Evolutionary conservation across 2,113 vertebrate genomes (phyloP).

Genomic region (Hiodon tergisus): DNA sequence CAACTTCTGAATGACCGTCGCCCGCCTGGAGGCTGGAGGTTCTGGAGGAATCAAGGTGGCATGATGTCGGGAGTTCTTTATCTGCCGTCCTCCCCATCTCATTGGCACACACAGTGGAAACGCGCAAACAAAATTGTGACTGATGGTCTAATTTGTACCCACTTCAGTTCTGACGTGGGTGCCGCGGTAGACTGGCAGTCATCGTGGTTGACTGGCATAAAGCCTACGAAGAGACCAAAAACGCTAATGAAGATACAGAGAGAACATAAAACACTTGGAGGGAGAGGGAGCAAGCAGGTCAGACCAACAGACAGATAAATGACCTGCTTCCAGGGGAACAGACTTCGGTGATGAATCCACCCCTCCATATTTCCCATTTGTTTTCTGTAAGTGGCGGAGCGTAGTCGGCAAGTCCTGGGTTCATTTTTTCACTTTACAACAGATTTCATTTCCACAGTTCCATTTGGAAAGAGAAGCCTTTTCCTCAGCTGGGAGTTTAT

Average conservation of each 20-base stretch:
- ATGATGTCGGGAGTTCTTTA: no score
- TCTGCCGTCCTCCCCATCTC: not conserved
- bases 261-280: slow-evolving; percentile 4
- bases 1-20: no score
- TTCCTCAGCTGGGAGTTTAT: not conserved
- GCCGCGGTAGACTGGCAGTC: not conserved
- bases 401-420: not conserved
- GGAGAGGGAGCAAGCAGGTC: not conserved
- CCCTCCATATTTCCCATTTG: not conserved
- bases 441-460: not conserved
- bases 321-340: not conserved
- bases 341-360: not conserved
- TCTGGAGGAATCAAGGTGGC: not conserved
- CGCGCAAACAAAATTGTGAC: not conserved
- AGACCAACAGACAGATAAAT: not conserved
- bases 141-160: no score
- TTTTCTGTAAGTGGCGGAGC: not conserved
- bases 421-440: not conserved
- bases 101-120: not conserved
- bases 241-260: slow-evolving; percentile 8
- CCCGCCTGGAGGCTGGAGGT: no score
- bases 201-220: not conserved
- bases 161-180: not conserved
- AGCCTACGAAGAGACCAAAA: no score
- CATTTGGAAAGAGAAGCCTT: not conserved